Percentiles rank a stretch among this genome's conserved stretches.
Conservation (phyloP, 2,797 vertebrate species). For the Poecile montanus region DNA sequence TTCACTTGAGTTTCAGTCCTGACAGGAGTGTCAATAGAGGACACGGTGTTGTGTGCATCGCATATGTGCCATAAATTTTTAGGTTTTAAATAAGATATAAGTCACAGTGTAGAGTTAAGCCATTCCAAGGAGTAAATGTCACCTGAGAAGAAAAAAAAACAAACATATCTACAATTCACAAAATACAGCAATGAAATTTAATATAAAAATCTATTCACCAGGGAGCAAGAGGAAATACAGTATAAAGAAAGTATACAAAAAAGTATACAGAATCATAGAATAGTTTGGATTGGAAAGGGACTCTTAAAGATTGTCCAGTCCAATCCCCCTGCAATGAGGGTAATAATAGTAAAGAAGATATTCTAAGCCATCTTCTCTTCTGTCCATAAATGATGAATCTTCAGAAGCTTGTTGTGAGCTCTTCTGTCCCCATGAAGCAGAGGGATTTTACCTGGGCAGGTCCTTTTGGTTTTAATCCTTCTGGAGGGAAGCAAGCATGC, state of each 20-base stretch:
- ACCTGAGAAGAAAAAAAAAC: background rate
- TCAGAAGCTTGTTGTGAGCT: background rate
- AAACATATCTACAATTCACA: background rate
- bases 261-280: background rate
- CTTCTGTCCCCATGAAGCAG: background rate
- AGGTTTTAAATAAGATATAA: background rate
- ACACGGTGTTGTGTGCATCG: background rate
- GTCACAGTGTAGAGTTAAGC: background rate
- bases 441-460: background rate
- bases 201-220: background rate
- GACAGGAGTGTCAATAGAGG: background rate
- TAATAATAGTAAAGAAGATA: background rate
- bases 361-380: background rate
- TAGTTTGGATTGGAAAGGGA: background rate
- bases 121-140: background rate
- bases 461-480: background rate
- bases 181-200: background rate
- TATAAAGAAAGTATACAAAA: background rate
- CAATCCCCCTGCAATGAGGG: background rate
- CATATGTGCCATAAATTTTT: background rate
- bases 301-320: background rate
- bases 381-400: background rate
- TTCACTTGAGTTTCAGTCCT: background rate
- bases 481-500: background rate
- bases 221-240: background rate